A percentile compares a stretch with the other conserved stretches of the same genome.
Evolutionary conservation across 2,797 vertebrate species (phyloP).

Genomic region (Xenentodon cancila): DNA sequence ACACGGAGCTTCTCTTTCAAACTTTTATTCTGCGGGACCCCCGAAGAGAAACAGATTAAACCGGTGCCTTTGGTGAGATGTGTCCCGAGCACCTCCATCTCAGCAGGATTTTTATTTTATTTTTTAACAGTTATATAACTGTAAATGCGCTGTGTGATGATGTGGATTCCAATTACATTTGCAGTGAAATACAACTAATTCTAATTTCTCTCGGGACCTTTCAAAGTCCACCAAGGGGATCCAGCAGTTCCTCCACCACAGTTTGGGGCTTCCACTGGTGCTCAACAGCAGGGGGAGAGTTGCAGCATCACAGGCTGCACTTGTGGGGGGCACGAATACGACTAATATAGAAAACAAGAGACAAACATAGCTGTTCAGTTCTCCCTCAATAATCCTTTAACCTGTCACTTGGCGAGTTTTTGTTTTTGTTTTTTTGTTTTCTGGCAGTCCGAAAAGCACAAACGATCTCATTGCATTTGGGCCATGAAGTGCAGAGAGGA

Average conservation of each 20-base stretch:
- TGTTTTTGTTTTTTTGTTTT: slow-evolving; percentile 5
- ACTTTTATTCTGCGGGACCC: slow-evolving; percentile 62
- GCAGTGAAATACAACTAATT: too few species aligned
- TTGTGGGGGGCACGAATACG: slow-evolving; percentile 7
- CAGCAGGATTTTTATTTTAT: slow-evolving; percentile 18
- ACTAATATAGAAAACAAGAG: background rate
- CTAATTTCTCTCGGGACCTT: too few species aligned
- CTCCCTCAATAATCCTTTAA: background rate
- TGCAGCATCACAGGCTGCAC: slow-evolving; percentile 39
- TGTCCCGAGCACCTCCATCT: slow-evolving; percentile 20
- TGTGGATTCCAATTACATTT: background rate
- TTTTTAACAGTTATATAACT: slow-evolving; percentile 40
- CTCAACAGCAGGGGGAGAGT: slow-evolving; percentile 22
- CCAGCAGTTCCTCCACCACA: background rate
- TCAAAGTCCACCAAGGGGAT: too few species aligned
- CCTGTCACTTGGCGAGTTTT: slow-evolving; percentile 6
- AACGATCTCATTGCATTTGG: slow-evolving; percentile 24
- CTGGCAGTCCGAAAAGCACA: too few species aligned
- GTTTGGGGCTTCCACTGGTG: slow-evolving; percentile 5
- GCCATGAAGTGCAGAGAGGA: slow-evolving; percentile 42
- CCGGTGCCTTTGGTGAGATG: too few species aligned
- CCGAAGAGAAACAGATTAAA: too few species aligned
- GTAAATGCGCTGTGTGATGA: background rate
- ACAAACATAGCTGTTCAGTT: slow-evolving; percentile 1
- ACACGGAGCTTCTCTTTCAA: slow-evolving; percentile 32